These are phyloP conservation scores for Stramonita haemastoma DNA, from an alignment of 2,888 invertebrate genomes.

Conservation along the genomic window DNA sequence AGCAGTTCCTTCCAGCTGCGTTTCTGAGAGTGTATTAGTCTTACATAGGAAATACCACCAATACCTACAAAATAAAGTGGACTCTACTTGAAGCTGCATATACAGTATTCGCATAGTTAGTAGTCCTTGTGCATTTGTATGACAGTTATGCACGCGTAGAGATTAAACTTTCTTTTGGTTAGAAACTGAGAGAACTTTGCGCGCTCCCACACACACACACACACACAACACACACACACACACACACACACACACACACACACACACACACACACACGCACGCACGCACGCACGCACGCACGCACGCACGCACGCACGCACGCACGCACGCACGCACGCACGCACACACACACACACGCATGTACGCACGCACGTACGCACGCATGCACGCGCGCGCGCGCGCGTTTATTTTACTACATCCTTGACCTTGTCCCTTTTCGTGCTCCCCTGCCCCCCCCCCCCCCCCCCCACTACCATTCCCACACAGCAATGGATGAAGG, in stretches of 20 bases:
- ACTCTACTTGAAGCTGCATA: too few relatives aligned
- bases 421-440: too few relatives aligned
- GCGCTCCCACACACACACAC: neutral
- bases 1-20: neutral
- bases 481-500: too few relatives aligned
- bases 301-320: constrained; percentile 5
- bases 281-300: neutral
- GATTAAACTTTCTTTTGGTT: too few relatives aligned
- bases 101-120: too few relatives aligned
- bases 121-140: too few relatives aligned
- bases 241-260: neutral
- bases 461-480: too few relatives aligned
- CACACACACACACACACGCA: neutral
- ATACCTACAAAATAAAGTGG: too few relatives aligned
- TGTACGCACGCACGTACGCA: constrained; percentile 1
- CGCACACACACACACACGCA: neutral
- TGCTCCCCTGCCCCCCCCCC: too few relatives aligned
- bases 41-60: neutral
- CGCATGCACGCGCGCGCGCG: neutral
- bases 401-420: too few relatives aligned
- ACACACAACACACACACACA: constrained; percentile 11
- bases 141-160: too few relatives aligned
- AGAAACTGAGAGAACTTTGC: too few relatives aligned
- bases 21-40: neutral
- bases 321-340: neutral